phyloP scores from a whole-genome alignment of 2,888 invertebrate species.

The Alloplasta piceator region DNA sequence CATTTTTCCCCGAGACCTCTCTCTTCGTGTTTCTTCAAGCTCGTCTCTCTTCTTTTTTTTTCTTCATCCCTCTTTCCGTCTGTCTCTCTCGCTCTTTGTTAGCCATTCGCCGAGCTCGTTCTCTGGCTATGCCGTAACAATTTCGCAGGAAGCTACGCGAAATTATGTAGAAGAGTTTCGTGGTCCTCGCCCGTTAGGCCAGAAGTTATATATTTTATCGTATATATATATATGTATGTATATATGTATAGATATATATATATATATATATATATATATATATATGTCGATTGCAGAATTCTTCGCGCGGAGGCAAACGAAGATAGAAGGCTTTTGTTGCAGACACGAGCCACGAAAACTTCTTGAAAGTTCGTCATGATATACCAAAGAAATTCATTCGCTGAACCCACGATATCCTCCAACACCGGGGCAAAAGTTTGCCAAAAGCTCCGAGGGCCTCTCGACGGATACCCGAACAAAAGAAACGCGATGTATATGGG shows the following conservation, averaged over 20 bases:
- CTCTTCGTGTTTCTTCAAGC: slow-evolving; percentile 39
- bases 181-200: slow-evolving; percentile 63
- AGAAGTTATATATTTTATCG: slow-evolving; percentile 6
- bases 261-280: neutral
- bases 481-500: neutral
- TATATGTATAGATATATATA: neutral
- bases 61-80: neutral
- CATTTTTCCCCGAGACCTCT: slow-evolving; percentile 9
- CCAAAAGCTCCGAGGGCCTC: slow-evolving; percentile 6
- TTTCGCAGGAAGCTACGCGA: slow-evolving; percentile 48
- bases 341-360: slow-evolving; percentile 40
- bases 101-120: slow-evolving; percentile 22
- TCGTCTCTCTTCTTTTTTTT: slow-evolving; percentile 13
- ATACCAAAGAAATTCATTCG: slow-evolving; percentile 24
- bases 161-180: slow-evolving; percentile 64
- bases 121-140: neutral
- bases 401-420: neutral
- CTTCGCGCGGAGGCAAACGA: neutral
- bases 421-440: slow-evolving; percentile 15
- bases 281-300: slow-evolving; percentile 46
- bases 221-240: neutral
- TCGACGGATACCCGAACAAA: slow-evolving; percentile 18
- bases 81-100: neutral
- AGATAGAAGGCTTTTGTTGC: slow-evolving; percentile 8
- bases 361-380: slow-evolving; percentile 33